Evolutionary conservation across 2,888 invertebrate genomes (phyloP).

Genomic region (Dioctria linearis): DNA sequence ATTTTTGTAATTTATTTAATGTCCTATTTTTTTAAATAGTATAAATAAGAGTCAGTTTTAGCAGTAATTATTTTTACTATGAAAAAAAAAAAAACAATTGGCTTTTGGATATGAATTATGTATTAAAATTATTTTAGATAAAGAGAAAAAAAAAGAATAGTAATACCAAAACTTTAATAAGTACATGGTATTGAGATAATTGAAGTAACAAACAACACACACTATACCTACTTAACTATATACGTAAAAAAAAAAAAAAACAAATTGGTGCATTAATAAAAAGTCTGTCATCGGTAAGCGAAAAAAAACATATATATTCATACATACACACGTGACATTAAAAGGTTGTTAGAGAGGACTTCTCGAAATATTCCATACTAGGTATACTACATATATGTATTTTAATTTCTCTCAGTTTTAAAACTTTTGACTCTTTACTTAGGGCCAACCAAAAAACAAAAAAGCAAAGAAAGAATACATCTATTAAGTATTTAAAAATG

Average conservation of each 20-base stretch:
- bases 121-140: background rate
- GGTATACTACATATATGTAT: no score
- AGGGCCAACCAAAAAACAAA: no score
- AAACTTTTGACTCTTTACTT: no score
- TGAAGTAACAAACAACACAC: background rate
- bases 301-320: no score
- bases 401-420: no score
- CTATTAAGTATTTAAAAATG: no score
- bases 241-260: conserved; percentile 9
- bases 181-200: no score
- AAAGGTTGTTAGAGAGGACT: no score
- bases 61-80: background rate
- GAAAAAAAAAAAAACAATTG: conserved; percentile 16
- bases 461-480: no score
- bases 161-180: background rate
- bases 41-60: background rate
- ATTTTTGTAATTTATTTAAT: background rate
- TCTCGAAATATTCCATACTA: no score
- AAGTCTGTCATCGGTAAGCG: background rate
- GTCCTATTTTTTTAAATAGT: background rate
- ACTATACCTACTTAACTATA: conserved; percentile 2
- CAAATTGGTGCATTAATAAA: conserved; percentile 5
- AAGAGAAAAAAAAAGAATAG: conserved; percentile 7
- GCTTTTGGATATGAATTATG: conserved; percentile 14
- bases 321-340: no score